These are phyloP conservation scores for Hippocampus mohnikei DNA, from an alignment of 2,113 vertebrate genomes.

Conservation along the genomic window DNA sequence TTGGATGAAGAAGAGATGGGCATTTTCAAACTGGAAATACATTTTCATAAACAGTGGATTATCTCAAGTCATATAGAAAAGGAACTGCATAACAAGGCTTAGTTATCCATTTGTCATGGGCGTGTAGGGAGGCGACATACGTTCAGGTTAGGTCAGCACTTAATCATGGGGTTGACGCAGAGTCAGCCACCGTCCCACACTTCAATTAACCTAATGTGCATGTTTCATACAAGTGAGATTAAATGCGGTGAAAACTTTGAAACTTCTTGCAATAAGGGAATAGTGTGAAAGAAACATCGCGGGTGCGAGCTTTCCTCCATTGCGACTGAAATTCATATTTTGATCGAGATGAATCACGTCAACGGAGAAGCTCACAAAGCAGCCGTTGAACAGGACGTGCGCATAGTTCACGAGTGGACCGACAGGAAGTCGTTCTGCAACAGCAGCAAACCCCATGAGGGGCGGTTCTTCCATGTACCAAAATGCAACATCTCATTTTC, in stretches of 20 bases:
- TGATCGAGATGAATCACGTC: neutral
- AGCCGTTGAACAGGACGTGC: constrained; percentile 58
- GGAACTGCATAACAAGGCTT: neutral
- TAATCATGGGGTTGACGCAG: neutral
- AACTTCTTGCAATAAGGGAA: neutral
- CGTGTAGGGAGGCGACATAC: neutral
- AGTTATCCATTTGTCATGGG: neutral
- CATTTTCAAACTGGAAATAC: no score
- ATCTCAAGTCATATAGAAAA: neutral
- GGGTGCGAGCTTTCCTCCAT: neutral
- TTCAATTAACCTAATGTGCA: constrained; percentile 4
- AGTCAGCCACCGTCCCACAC: neutral
- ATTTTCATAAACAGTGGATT: neutral
- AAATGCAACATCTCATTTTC: neutral
- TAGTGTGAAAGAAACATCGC: neutral
- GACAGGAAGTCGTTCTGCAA: constrained; percentile 69
- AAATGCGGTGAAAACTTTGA: neutral
- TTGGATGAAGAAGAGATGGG: no score
- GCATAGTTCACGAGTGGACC: constrained; percentile 28
- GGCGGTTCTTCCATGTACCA: constrained; percentile 26
- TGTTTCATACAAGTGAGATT: neutral
- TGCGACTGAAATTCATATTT: neutral
- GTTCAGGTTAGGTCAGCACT: neutral
- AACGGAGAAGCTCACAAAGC: constrained; percentile 17
- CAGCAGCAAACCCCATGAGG: constrained; percentile 43